Percentiles rank a stretch among this genome's conserved stretches.
These are phyloP conservation scores for Cochlearius cochlearius DNA, from an alignment of 2,113 vertebrate genomes.

Conservation along the genomic window DNA sequence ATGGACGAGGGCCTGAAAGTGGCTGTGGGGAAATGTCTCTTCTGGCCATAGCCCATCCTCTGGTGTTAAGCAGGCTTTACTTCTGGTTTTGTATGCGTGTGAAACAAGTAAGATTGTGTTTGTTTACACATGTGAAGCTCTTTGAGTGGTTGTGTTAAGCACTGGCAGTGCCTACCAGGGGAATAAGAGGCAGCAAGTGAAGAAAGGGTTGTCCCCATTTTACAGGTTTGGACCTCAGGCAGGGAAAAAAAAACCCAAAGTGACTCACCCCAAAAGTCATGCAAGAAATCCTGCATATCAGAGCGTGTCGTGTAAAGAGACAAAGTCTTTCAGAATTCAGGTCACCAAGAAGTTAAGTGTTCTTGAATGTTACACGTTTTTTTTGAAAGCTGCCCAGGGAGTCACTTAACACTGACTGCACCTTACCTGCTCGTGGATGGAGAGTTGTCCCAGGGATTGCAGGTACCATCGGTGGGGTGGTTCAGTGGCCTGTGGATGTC, in stretches of 20 bases:
- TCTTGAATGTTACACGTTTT: not conserved
- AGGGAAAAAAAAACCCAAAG: not conserved
- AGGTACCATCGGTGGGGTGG: fast-evolving
- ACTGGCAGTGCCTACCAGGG: not conserved
- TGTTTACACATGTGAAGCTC: not conserved
- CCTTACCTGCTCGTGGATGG: not conserved
- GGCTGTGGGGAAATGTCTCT: not conserved
- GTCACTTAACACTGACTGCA: fast-evolving
- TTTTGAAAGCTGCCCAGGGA: not conserved
- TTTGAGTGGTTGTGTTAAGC: fast-evolving
- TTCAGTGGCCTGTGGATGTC: not conserved
- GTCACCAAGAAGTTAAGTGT: not conserved
- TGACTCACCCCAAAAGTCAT: not conserved
- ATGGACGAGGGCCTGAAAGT: not conserved
- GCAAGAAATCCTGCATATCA: fast-evolving
- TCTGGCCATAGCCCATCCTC: fast-evolving
- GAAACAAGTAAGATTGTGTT: not conserved
- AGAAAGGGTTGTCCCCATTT: not conserved
- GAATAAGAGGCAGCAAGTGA: not conserved
- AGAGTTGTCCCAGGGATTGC: not conserved
- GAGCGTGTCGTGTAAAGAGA: fast-evolving
- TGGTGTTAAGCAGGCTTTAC: not conserved
- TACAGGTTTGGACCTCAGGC: not conserved
- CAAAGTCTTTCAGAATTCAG: not conserved
- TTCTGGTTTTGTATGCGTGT: not conserved